Percentiles rank a stretch among this genome's conserved stretches.
Evolutionary conservation across 2,113 vertebrate species (phyloP).

Genomic region (Eurystomus gularis): DNA sequence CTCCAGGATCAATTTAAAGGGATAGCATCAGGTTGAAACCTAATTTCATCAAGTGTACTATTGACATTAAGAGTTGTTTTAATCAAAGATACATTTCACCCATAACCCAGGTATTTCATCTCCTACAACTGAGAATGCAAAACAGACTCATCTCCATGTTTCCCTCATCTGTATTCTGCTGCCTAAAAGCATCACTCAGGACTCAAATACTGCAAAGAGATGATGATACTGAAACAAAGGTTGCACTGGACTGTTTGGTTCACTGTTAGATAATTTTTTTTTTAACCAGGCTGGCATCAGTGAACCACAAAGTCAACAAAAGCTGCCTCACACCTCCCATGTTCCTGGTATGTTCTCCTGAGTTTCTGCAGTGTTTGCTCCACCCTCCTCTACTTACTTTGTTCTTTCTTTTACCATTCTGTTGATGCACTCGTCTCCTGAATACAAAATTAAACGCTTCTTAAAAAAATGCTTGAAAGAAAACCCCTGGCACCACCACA

Average conservation of each 20-base stretch:
- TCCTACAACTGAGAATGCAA: neutral
- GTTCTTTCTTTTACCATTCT: neutral
- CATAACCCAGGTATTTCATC: neutral
- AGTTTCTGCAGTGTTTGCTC: neutral
- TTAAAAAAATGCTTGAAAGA: neutral
- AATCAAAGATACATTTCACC: neutral
- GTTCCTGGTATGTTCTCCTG: neutral
- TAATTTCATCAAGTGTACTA: neutral
- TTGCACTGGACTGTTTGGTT: neutral
- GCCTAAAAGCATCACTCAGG: neutral
- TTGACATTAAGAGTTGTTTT: slow-evolving; percentile 6
- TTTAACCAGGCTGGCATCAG: neutral
- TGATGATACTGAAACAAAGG: neutral
- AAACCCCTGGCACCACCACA: neutral
- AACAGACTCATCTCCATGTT: neutral
- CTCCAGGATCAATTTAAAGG: slow-evolving; percentile 20
- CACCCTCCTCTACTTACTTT: neutral
- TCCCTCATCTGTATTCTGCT: neutral
- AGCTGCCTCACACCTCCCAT: neutral
- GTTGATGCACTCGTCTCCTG: neutral
- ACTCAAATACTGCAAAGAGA: neutral
- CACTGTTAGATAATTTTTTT: neutral
- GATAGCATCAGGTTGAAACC: neutral
- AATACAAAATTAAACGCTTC: neutral
- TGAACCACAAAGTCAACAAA: neutral